Percentiles rank a stretch among this genome's conserved stretches.
These are phyloP conservation scores for Bactericera cockerelli DNA, from an alignment of 1,140 invertebrate species.

Conservation along the genomic window DNA sequence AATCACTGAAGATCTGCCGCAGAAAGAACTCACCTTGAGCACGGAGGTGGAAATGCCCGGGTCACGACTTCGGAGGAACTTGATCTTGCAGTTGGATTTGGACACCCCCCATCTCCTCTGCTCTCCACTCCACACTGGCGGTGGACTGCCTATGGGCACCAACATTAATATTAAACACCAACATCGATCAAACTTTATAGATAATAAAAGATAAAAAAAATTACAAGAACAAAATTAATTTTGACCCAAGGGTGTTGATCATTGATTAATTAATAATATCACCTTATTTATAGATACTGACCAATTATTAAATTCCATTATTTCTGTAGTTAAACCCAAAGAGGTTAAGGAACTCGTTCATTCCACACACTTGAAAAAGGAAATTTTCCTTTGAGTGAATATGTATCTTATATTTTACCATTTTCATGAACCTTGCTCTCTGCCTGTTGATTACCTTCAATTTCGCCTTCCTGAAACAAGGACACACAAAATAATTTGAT, in stretches of 20 bases:
- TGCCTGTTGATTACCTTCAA: background rate
- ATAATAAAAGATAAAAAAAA: background rate
- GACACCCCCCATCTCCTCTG: background rate
- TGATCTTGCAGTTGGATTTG: background rate
- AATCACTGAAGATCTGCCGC: no score
- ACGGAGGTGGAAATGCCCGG: background rate
- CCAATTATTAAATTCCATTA: background rate
- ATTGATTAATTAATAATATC: background rate
- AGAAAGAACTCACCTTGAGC: background rate
- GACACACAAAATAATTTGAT: background rate
- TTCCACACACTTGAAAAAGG: no score
- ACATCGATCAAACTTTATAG: no score
- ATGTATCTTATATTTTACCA: background rate
- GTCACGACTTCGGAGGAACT: background rate
- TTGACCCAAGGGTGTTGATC: background rate
- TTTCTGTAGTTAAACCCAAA: no score
- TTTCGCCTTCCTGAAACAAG: slow-evolving; percentile 3
- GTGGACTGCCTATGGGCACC: background rate
- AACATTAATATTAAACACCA: no score
- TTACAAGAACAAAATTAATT: background rate
- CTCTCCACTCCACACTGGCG: background rate
- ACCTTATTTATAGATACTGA: no score
- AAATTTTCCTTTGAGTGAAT: no score
- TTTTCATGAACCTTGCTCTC: background rate
- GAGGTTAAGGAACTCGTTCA: no score